Base-by-base conservation (phyloP, 1,140 invertebrate genomes). In the Drosophila guanche region DNA sequence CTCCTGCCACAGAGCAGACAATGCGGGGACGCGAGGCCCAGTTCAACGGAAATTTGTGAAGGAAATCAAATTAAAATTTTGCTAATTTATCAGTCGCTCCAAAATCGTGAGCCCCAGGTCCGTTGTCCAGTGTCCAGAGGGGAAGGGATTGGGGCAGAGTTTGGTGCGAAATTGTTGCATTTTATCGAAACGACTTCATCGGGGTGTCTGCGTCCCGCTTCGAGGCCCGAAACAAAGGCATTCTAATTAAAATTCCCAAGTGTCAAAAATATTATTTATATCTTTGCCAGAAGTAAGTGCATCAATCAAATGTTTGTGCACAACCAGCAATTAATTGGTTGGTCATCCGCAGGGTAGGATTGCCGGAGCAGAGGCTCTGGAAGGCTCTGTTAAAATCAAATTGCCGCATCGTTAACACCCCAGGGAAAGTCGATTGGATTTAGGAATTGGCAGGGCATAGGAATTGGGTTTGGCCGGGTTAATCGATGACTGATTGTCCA, bases 61-160 rank as follows among this genome's bases (percentile, higher is more conserved):
- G 70, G 83, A 86, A 86, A 86, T 86, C 83, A 75, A 86, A 88
- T 88, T 81, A 86, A 86, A 81, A 74, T 78, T 70, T 81, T 60
- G 54, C 51, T 69, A 85, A 86, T 85, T 81, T 88, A 85, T 88
- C 73, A 63, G 73, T 7, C 22, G 42, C 47, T 56, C 43, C 23
- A 55, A 71, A 56, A 76, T 79, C 58, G 61, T 73, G 71, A 42
- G 56, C 50, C 58, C 37, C 40, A 40, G 14, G 51, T 27, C 37
- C 37, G 20, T 42, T 27, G 33, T 54, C 58, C 29, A 47, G 37
- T 22, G 51, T 23, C 37, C 37, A 59, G 56, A 6, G 29, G 4
- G 45, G 5, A 29, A 16, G 29, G 48, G 51, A 57, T 22, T 43
- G 33, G 23, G 25, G 47, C 20, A 14, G 56, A 56, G 25, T 16